Evolutionary conservation across 1,140 invertebrate genomes (phyloP).

Genomic region (Amyelois transitella): DNA sequence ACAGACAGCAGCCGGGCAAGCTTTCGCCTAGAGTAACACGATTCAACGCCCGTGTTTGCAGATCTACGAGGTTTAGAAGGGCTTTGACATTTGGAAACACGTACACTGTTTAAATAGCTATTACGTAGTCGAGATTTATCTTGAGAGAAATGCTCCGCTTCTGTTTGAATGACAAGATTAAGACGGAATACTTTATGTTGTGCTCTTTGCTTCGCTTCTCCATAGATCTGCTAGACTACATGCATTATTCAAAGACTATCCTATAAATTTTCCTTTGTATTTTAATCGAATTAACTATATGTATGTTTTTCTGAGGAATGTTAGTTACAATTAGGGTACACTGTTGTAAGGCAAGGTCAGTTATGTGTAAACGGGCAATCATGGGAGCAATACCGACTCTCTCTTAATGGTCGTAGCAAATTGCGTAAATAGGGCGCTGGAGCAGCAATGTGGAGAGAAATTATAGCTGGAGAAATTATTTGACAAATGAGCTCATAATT

Average conservation of each 20-base stretch:
- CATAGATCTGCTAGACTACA: no score
- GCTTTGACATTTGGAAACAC: conserved; percentile 60
- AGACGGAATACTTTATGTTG: background rate
- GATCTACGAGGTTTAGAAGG: conserved; percentile 62
- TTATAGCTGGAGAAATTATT: background rate
- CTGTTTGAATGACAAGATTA: background rate
- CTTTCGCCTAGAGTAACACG: conserved; percentile 60
- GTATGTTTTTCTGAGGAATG: no score
- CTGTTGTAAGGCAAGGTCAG: background rate
- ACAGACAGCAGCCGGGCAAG: conserved; percentile 65
- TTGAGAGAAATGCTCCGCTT: background rate
- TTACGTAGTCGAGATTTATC: background rate
- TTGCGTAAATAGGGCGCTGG: conserved; percentile 15
- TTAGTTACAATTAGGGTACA: background rate
- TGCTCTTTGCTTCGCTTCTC: no score
- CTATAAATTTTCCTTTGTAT: no score
- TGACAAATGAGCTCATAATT: background rate
- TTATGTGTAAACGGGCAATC: background rate
- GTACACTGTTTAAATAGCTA: conserved; percentile 37
- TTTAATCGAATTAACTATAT: no score
- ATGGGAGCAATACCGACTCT: background rate
- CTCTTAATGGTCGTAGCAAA: conserved; percentile 20
- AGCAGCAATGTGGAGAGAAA: background rate
- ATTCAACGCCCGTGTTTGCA: conserved; percentile 66
- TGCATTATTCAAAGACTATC: no score